Evolutionary conservation across 2,888 invertebrate species (phyloP), one percentile per base, ranked within the genome.

Genomic region (Spisula solida): DNA sequence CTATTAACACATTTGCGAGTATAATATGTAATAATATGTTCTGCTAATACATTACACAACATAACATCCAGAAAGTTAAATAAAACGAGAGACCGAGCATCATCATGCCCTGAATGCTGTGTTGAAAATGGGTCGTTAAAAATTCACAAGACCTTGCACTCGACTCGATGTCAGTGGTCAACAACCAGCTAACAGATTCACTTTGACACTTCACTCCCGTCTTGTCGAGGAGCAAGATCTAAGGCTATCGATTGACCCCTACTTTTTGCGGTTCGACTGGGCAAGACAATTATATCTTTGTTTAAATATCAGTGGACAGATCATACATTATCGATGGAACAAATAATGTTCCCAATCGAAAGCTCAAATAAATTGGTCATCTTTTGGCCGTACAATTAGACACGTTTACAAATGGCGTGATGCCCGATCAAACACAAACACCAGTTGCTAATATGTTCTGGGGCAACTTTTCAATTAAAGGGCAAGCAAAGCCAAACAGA

Each of bases 391-490:
- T 85, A 87, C 85, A 87, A 89, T 89, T 87, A 87, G 85, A 78
- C 85, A 70, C 84, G 25, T 78, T 84, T 75, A 84, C 87, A 88
- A 88, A 91, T 91, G 89, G 79, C 86, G 81, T 55, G 79, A 70
- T 75, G 31, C 81, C 87, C 86, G 87, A 85, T 81, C 89, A 91
- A 91, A 91, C 87, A 91, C 81, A 66, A 31, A 75, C 80, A 83
- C 66, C 14, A 51, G 85, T n/a, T 83, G 78, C 85, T 84, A 88
- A 89, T 91, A 86, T 79, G 85, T 83, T 86, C 75, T 60, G 41
- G 88, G 86, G 20, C 88, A 82, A 78, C 75, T 87, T 89, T 91
- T 89, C 91, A 89, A 91, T 91, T 91, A 91, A 87, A 86, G 88
- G 86, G 86, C 84, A 29, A 75, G 82, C 48, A 51, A 75, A 82